These are phyloP conservation scores for Rhagophthalmus giganteus DNA, from an alignment of 2,888 invertebrate genomes.

Conservation along the genomic window DNA sequence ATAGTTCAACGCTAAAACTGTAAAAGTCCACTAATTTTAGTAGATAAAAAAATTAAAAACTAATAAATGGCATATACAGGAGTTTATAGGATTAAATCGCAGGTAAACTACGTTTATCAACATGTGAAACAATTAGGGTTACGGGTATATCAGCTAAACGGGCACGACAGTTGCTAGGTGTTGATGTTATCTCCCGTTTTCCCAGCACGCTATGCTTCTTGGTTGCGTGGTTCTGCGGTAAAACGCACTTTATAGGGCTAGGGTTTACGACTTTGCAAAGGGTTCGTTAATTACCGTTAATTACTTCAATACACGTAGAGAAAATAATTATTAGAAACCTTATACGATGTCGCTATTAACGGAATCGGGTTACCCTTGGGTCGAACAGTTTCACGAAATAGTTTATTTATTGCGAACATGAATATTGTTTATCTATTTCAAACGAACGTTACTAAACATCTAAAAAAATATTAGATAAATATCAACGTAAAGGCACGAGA, in stretches of 20 bases:
- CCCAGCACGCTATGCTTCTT: slow-evolving; percentile 38
- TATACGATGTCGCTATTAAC: too few species aligned
- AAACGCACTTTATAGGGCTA: slow-evolving; percentile 13
- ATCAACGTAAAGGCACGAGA: too few species aligned
- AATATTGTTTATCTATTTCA: too few species aligned
- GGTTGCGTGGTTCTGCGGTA: slow-evolving; percentile 20
- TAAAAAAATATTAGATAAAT: too few species aligned
- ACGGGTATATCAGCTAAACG: slow-evolving; percentile 36
- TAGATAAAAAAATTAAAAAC: too few species aligned
- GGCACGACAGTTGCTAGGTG: slow-evolving; percentile 38
- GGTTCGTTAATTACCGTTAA: slow-evolving; percentile 18
- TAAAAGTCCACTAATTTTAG: too few species aligned
- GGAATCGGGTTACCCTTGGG: too few species aligned
- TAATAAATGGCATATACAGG: too few species aligned
- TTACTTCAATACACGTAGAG: background rate
- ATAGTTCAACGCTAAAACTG: background rate
- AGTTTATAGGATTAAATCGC: background rate
- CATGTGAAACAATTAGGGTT: slow-evolving; percentile 39
- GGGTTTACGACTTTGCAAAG: slow-evolving; percentile 10
- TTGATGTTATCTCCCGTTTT: slow-evolving; percentile 38
- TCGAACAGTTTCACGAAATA: too few species aligned
- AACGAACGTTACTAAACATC: too few species aligned
- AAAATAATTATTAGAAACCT: background rate
- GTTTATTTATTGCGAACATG: too few species aligned
- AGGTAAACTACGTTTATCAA: slow-evolving; percentile 21